Conservation (phyloP, 2,113 vertebrate genomes). For the Gulo gulo region DNA sequence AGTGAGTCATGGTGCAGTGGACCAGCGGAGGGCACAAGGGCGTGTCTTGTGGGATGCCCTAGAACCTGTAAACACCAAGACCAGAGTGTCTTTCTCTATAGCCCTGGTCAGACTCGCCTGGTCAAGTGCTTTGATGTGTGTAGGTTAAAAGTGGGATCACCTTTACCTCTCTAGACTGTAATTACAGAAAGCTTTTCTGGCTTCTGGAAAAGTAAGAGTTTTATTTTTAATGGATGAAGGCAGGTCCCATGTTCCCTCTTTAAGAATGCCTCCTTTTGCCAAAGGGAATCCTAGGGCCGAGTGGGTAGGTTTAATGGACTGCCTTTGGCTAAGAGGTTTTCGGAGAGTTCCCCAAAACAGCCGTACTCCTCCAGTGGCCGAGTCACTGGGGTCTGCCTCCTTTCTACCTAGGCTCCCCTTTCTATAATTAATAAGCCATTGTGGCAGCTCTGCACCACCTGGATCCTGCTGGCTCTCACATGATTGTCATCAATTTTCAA, state of each 20-base stretch:
- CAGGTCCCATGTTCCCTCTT: slow-evolving; percentile 18
- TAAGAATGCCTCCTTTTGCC: not conserved
- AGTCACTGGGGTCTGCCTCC: not conserved
- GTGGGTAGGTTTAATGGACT: not conserved
- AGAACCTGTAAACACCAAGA: slow-evolving; percentile 64
- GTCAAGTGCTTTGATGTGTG: slow-evolving; percentile 11
- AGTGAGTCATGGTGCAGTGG: slow-evolving; percentile 53
- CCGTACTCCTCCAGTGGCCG: not conserved
- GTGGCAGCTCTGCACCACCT: not conserved
- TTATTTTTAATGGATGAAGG: slow-evolving; percentile 49
- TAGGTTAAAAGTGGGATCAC: not conserved
- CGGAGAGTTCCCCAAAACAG: not conserved
- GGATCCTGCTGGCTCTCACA: not conserved
- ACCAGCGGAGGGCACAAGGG: not conserved
- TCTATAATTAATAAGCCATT: fast-evolving
- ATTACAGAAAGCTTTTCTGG: slow-evolving; percentile 60
- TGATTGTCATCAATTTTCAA: not conserved
- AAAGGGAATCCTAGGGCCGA: not conserved
- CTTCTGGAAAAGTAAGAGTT: slow-evolving; percentile 56
- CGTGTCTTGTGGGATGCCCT: slow-evolving; percentile 43
- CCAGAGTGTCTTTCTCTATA: slow-evolving; percentile 59
- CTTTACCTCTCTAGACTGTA: not conserved
- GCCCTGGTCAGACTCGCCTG: slow-evolving; percentile 59
- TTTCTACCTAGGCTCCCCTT: not conserved
- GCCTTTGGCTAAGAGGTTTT: slow-evolving; percentile 17